These are phyloP conservation scores for Stenodema calcarata DNA, from an alignment of 2,888 invertebrate species.

Conservation along the genomic window DNA sequence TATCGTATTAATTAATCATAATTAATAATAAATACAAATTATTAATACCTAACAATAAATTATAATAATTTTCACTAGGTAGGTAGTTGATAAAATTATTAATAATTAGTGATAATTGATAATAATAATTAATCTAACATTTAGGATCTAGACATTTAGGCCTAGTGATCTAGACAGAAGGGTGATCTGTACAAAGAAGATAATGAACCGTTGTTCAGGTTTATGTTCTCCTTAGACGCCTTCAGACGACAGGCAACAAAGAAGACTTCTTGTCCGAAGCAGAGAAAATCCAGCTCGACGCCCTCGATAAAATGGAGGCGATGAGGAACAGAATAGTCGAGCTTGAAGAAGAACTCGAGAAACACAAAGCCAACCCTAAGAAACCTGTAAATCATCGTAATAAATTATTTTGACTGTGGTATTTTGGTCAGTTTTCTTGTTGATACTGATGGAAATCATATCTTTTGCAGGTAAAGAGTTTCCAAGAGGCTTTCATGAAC, in stretches of 20 bases:
- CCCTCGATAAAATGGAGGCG: conserved; percentile 49
- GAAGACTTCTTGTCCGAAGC: conserved; percentile 21
- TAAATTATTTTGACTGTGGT: no score
- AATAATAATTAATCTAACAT: no score
- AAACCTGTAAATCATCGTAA: neutral
- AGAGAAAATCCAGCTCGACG: conserved; percentile 30
- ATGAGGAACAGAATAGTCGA: conserved; percentile 37
- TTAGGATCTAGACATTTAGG: no score
- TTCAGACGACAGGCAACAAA: neutral
- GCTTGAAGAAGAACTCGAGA: conserved; percentile 45
- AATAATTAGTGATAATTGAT: no score
- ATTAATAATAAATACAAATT: no score
- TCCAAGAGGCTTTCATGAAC: conserved; percentile 32
- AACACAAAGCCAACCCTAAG: neutral
- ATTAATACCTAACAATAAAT: no score
- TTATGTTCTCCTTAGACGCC: conserved; percentile 9
- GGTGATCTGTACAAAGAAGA: no score
- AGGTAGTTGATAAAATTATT: no score
- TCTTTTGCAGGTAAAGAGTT: conserved; percentile 6
- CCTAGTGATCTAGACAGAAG: no score
- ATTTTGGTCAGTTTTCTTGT: neutral
- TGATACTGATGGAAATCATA: neutral
- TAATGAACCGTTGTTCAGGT: conserved; percentile 5
- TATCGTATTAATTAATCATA: no score
- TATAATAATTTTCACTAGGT: no score